Evolutionary conservation across 2,113 vertebrate species (phyloP).

Genomic region (Tachuris rubrigastra): DNA sequence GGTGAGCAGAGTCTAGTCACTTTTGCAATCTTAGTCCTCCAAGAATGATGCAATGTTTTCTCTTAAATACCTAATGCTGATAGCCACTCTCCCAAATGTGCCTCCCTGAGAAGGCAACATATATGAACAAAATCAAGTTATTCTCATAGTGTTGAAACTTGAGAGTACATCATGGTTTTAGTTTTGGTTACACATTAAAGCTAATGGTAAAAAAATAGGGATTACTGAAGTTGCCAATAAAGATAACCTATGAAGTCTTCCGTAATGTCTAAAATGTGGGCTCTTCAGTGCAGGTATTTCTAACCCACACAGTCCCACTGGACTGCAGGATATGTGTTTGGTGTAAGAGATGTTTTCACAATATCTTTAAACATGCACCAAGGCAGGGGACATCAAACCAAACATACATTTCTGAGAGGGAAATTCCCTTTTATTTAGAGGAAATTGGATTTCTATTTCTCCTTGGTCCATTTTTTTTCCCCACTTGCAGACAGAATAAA

Average conservation of each 20-base stretch:
- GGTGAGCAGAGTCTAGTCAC: not conserved
- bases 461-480: not conserved
- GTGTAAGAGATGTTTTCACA: not conserved
- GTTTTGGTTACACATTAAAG: not conserved
- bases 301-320: not conserved
- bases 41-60: not conserved
- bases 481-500: not conserved
- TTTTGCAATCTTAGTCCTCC: not conserved
- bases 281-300: not conserved
- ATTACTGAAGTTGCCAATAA: not conserved
- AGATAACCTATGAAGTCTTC: not conserved
- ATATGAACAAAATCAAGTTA: not conserved
- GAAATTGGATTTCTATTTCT: not conserved
- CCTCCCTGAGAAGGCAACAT: not conserved
- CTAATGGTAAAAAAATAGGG: not conserved
- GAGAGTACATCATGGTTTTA: not conserved
- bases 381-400: not conserved
- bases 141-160: not conserved
- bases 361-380: not conserved
- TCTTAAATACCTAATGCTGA: not conserved
- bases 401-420: not conserved
- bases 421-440: not conserved
- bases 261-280: not conserved
- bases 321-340: not conserved
- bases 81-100: not conserved